Evolutionary conservation across 1,140 invertebrate genomes (phyloP).

Genomic region (Colletes latitarsis): DNA sequence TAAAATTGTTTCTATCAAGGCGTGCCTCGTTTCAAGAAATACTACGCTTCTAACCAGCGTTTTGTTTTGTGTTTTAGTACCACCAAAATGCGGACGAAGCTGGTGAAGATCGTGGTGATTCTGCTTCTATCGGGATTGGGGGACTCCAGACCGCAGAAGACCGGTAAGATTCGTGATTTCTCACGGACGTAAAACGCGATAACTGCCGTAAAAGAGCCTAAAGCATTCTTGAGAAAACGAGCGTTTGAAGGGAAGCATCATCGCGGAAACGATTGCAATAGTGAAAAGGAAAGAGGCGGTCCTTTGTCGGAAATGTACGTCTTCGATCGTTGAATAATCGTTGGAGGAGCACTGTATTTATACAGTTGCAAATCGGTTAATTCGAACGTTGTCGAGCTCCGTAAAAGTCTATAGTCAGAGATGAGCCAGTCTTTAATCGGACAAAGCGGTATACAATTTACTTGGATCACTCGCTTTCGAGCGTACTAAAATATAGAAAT

Average conservation of each 20-base stretch:
- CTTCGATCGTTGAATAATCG: not conserved
- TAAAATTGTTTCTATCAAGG: too few relatives aligned
- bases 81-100: constrained; percentile 73
- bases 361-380: constrained; percentile 27
- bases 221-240: not conserved
- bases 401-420: not conserved
- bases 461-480: not conserved
- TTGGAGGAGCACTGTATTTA: constrained; percentile 4
- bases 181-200: not conserved
- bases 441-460: not conserved
- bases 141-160: constrained; percentile 73
- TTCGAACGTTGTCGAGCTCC: not conserved
- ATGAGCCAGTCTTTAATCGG: constrained; percentile 5
- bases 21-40: too few relatives aligned
- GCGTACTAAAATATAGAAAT: not conserved
- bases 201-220: not conserved
- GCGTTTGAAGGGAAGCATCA: not conserved
- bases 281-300: constrained; percentile 3
- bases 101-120: constrained; percentile 66
- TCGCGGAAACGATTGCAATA: constrained; percentile 16
- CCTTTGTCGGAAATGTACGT: not conserved
- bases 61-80: constrained; percentile 72
- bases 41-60: too few relatives aligned
- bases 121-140: constrained; percentile 70
- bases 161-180: constrained; percentile 65